A percentile compares a stretch with the other conserved stretches of the same genome.
Conservation (phyloP, 1,140 invertebrate genomes). For the Lucilia sericata region DNA sequence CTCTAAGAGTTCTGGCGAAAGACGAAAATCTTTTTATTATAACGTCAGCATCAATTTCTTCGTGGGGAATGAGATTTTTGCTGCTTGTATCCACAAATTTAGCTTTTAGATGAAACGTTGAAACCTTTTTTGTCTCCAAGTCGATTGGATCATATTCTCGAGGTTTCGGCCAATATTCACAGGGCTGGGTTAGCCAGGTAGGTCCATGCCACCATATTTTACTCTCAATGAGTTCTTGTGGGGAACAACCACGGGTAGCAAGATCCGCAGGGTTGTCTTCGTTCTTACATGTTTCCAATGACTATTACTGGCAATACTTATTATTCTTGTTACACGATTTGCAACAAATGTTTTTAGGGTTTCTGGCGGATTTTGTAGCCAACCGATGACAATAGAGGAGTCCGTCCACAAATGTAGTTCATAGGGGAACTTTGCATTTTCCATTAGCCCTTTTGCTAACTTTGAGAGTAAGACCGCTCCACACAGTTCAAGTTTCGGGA, state of each 20-base stretch:
- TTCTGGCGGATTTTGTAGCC: not conserved
- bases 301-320: slow-evolving; percentile 53
- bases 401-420: too few relatives aligned
- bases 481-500: slow-evolving; percentile 50
- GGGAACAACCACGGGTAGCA: slow-evolving; percentile 54
- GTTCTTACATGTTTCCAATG: slow-evolving; percentile 64
- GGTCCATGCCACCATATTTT: slow-evolving; percentile 57
- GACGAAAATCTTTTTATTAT: not conserved
- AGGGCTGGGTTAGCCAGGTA: not conserved
- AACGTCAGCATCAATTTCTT: not conserved
- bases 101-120: not conserved
- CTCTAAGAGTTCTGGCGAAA: not conserved
- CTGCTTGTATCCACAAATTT: not conserved
- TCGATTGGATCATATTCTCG: not conserved
- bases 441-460: slow-evolving; percentile 10
- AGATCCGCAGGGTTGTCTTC: slow-evolving; percentile 58
- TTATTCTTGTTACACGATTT: not conserved
- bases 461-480: slow-evolving; percentile 38
- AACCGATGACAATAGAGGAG: too few relatives aligned
- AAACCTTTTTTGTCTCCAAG: not conserved
- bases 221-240: slow-evolving; percentile 56
- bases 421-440: not conserved
- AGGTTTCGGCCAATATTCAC: not conserved
- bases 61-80: not conserved
- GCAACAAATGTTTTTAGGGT: too few relatives aligned